Conservation (phyloP, 2,113 vertebrate genomes). For the Gavia stellata region DNA sequence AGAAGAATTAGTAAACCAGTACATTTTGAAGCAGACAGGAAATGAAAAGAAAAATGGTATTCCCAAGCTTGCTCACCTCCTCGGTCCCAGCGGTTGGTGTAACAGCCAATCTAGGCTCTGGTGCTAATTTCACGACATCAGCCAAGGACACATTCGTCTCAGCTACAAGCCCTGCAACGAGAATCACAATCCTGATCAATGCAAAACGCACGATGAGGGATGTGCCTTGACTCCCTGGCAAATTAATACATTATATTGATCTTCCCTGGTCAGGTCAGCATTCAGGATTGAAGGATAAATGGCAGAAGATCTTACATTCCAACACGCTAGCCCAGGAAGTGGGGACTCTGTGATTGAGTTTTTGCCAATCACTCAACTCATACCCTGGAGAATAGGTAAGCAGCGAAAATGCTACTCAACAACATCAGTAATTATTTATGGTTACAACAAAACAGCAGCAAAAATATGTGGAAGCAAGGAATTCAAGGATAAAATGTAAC, state of each 20-base stretch:
- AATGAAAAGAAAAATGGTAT: background rate
- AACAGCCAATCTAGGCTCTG: slow-evolving; percentile 73
- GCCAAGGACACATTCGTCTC: slow-evolving; percentile 71
- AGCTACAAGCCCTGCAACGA: slow-evolving; percentile 74
- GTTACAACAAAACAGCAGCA: background rate
- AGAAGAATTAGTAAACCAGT: background rate
- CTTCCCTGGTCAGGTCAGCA: slow-evolving; percentile 51
- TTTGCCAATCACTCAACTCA: slow-evolving; percentile 49
- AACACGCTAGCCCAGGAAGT: background rate
- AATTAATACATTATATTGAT: slow-evolving; percentile 70
- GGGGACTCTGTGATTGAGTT: slow-evolving; percentile 40
- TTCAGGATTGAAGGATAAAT: slow-evolving; percentile 65
- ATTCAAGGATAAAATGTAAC: slow-evolving; percentile 30
- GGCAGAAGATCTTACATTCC: slow-evolving; percentile 58
- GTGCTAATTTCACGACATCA: slow-evolving; percentile 76
- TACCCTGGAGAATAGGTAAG: slow-evolving; percentile 18
- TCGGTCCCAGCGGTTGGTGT: slow-evolving; percentile 68
- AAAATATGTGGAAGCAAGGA: background rate
- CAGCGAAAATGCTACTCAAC: slow-evolving; percentile 52
- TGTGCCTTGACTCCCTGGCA: slow-evolving; percentile 44
- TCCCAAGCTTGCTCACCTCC: slow-evolving; percentile 71
- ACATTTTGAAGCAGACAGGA: background rate
- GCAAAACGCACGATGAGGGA: slow-evolving; percentile 50
- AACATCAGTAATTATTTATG: slow-evolving; percentile 64
- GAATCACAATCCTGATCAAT: slow-evolving; percentile 50